Evolutionary conservation across 2,888 invertebrate genomes (phyloP).

Genomic region (Mamestra brassicae): DNA sequence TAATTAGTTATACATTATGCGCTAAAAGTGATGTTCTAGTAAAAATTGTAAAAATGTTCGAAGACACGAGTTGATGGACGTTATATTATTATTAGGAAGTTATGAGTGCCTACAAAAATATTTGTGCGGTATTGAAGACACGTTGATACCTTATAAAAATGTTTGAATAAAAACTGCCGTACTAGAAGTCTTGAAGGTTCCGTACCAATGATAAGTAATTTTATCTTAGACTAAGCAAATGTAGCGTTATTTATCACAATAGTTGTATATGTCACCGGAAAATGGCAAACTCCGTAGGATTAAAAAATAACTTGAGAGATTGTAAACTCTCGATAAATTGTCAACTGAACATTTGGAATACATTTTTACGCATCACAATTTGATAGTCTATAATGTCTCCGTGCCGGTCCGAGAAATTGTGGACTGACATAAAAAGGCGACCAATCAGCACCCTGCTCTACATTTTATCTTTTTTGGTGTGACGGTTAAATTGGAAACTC

Average conservation of each 20-base stretch:
- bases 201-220: conserved; percentile 2
- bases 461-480: no score
- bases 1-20: conserved; percentile 55
- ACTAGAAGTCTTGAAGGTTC: conserved; percentile 10
- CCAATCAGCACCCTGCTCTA: no score
- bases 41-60: conserved; percentile 43
- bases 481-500: no score
- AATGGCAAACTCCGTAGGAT: no score
- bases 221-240: conserved; percentile 1
- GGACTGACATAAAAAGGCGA: no score
- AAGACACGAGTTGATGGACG: conserved; percentile 54
- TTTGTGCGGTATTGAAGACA: conserved; percentile 44
- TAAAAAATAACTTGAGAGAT: no score
- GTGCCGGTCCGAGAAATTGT: no score
- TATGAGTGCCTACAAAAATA: conserved; percentile 28
- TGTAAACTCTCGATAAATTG: no score
- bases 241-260: background rate
- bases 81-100: background rate
- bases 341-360: background rate
- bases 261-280: no score
- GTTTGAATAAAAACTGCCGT: conserved; percentile 24
- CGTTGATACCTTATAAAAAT: background rate
- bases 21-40: conserved; percentile 53
- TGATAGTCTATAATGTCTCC: no score
- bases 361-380: no score